Base-by-base conservation (phyloP, 2,888 invertebrate species). In the Drosophila ochracea region DNA sequence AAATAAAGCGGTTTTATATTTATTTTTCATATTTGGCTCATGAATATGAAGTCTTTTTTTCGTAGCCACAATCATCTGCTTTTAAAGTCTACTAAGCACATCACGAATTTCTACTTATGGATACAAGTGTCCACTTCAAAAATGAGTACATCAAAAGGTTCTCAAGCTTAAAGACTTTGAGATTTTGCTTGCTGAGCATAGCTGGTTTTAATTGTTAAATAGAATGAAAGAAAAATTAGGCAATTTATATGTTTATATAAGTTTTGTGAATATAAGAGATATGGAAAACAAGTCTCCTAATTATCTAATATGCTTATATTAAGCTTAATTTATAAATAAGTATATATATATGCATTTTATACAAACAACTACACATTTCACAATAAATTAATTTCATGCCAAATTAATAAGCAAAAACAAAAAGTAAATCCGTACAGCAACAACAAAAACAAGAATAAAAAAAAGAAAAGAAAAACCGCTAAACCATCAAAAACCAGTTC, bases 401-500 rank as follows among this genome's bases (percentile, higher is more conserved):
- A 78, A 76, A 78, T 82, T 69, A 73, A 60, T 60, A 63, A 68
- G 61, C 57, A 60, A 74, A 54, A 81, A 43, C 60, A 28, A 28
- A 60, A 72, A 62, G 19, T 21, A 68, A 65, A 59, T 61, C 59
- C 31, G n/a, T n/a, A 16, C 47, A 25, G 4, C 4, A 47, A 47
- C 47, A 7, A 43, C 43, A n/a, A 43, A n/a, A n/a, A 3, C 1
- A 37, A 37, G 62, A 62, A 52, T 9, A 58, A 31, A 35, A 35
- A 47, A 30, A 28, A 72, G 47, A 58, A 66, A 58, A 28, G 10
- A 52, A 41, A 79, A 53, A 41, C 37, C 31, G 53, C 39, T 28
- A 64, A 64, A 21, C 47, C 30, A 33, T 47, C 30, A 74, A 85
- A 90, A 90, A 90, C 86, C 80, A 74, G 86, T 89, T 85, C 63